Conservation (phyloP, 2,797 vertebrate species). For the Luscinia luscinia region DNA sequence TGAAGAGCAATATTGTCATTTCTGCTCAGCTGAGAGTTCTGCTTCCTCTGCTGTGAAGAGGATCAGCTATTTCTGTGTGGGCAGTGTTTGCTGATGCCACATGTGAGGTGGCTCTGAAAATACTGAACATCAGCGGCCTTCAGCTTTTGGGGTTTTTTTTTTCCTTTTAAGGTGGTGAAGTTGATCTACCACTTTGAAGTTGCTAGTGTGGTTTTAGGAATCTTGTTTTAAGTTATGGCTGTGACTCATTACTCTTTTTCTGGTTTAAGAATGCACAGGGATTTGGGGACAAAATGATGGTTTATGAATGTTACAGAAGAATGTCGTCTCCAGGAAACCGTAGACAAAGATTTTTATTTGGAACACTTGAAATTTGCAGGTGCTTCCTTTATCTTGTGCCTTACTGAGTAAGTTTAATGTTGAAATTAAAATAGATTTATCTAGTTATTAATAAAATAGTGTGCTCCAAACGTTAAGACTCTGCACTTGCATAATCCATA, state of each 20-base stretch:
- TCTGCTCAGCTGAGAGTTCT: not conserved
- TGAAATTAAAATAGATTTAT: not conserved
- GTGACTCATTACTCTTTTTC: conserved; percentile 13
- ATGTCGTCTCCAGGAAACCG: not conserved
- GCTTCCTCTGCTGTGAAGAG: not conserved
- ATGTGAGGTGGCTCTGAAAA: conserved; percentile 13
- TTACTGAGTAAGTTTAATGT: not conserved
- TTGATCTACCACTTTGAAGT: conserved; percentile 6
- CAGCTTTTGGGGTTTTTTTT: not conserved
- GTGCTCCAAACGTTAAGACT: not conserved
- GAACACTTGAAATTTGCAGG: not conserved
- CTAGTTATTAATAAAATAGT: not conserved
- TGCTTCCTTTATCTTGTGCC: not conserved
- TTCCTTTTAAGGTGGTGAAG: conserved; percentile 14
- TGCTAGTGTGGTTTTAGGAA: not conserved
- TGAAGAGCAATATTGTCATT: not conserved
- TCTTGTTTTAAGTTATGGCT: not conserved
- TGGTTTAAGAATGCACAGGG: not conserved
- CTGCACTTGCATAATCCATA: not conserved
- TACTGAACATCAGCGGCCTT: conserved; percentile 12
- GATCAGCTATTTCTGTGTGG: conserved; percentile 9
- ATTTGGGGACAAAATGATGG: not conserved
- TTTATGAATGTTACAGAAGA: not conserved
- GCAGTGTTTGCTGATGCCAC: not conserved
- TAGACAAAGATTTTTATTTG: not conserved